Percentiles rank a stretch among this genome's conserved stretches.
Evolutionary conservation across 2,888 invertebrate species (phyloP).

Genomic region (Athetis lepigone): DNA sequence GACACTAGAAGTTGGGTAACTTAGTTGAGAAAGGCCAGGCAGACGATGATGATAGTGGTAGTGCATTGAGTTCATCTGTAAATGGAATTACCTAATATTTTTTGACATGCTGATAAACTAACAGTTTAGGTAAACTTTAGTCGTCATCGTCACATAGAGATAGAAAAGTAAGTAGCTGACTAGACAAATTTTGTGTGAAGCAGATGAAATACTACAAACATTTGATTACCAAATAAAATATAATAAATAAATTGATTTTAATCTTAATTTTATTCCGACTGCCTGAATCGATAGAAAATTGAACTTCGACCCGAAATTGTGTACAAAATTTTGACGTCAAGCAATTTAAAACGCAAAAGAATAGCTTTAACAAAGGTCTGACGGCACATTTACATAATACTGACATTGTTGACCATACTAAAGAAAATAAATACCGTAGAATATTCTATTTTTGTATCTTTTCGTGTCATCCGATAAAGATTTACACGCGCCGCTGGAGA

Average conservation of each 20-base stretch:
- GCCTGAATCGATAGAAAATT: neutral
- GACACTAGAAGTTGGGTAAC: no score
- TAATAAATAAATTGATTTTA: neutral
- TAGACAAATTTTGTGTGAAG: slow-evolving; percentile 21
- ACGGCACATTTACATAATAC: neutral
- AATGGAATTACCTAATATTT: slow-evolving; percentile 1
- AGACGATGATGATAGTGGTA: neutral
- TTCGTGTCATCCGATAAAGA: slow-evolving; percentile 36
- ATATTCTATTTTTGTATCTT: slow-evolving; percentile 20
- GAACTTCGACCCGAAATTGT: neutral
- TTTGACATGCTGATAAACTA: slow-evolving; percentile 7
- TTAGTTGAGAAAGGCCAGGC: neutral
- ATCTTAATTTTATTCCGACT: neutral
- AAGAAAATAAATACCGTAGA: slow-evolving; percentile 7
- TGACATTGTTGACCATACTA: slow-evolving; percentile 8
- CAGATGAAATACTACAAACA: neutral
- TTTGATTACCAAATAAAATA: neutral
- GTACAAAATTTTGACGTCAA: slow-evolving; percentile 2
- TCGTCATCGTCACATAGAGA: neutral
- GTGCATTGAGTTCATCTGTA: neutral
- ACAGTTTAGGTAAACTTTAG: slow-evolving; percentile 3
- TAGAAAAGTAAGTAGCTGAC: neutral
- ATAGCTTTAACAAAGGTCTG: slow-evolving; percentile 1
- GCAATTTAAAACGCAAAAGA: slow-evolving; percentile 1
- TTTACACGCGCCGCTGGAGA: slow-evolving; percentile 18